These are phyloP conservation scores for Asarcornis scutulata DNA, from an alignment of 2,113 vertebrate species.

Conservation along the genomic window DNA sequence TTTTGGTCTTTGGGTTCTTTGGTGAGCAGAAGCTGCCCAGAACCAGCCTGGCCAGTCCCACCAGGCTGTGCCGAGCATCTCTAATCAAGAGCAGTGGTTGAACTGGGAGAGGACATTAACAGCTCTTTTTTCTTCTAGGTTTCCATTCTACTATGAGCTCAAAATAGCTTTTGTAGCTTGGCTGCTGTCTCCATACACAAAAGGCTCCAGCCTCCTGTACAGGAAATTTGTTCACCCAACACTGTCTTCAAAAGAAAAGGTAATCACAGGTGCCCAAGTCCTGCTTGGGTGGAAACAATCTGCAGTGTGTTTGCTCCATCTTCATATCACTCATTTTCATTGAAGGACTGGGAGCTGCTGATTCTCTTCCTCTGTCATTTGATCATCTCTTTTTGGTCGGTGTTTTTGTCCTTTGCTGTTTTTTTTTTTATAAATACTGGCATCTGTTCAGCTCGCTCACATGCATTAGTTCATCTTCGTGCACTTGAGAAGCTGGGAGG, in stretches of 20 bases:
- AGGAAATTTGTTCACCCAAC: conserved; percentile 99
- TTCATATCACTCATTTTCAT: background rate
- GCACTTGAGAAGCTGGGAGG: background rate
- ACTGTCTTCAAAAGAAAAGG: conserved; percentile 99
- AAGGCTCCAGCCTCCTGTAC: conserved; percentile 97
- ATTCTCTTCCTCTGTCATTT: background rate
- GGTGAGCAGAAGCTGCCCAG: background rate
- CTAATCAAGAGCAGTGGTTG: background rate
- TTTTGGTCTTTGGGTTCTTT: background rate
- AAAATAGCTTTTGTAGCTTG: conserved; percentile 99
- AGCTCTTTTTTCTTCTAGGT: conserved; percentile 79
- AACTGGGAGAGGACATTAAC: background rate
- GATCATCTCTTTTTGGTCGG: background rate
- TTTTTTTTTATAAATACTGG: background rate
- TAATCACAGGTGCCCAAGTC: conserved; percentile 60
- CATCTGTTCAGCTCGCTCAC: background rate
- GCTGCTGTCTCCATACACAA: conserved; percentile 97
- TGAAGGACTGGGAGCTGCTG: background rate
- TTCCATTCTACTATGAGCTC: conserved; percentile 99
- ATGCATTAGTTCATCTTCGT: background rate
- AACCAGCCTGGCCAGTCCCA: background rate
- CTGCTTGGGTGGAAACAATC: background rate
- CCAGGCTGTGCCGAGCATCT: background rate
- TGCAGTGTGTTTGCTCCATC: background rate
- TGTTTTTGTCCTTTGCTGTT: background rate